These are phyloP conservation scores for Sakesphorus luctuosus DNA, from an alignment of 2,113 vertebrate species.

Conservation along the genomic window DNA sequence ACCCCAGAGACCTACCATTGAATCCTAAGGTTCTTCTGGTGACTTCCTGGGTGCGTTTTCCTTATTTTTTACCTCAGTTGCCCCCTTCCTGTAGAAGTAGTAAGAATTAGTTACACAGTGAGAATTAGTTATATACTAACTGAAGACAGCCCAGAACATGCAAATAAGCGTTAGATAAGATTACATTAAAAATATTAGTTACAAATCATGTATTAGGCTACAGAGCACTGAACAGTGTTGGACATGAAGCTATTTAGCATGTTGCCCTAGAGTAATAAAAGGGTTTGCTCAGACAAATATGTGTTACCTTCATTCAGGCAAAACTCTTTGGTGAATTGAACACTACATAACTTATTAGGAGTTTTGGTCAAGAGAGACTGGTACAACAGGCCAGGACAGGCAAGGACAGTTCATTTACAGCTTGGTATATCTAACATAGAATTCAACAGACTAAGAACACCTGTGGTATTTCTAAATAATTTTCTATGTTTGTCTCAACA, in stretches of 20 bases:
- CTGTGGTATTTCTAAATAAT: background rate
- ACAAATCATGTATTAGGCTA: background rate
- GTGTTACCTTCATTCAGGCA: background rate
- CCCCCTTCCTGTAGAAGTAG: background rate
- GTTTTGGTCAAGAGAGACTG: background rate
- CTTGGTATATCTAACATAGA: background rate
- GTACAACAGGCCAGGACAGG: background rate
- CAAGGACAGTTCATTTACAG: background rate
- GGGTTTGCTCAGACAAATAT: background rate
- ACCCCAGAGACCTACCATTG: background rate
- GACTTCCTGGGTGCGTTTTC: background rate
- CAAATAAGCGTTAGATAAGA: background rate
- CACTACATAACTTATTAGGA: fast-evolving
- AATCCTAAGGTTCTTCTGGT: background rate
- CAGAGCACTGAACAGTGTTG: background rate
- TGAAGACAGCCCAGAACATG: background rate
- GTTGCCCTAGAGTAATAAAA: background rate
- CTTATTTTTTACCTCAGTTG: background rate
- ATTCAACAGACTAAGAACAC: background rate
- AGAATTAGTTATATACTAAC: background rate
- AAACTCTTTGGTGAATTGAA: background rate
- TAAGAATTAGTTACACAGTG: background rate
- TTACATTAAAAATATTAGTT: background rate
- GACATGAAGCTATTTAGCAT: background rate
- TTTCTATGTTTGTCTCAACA: background rate